Percentiles rank a stretch among this genome's conserved stretches.
Conservation (phyloP, 2,113 vertebrate species). For the Dolichallabes microphthalmus region DNA sequence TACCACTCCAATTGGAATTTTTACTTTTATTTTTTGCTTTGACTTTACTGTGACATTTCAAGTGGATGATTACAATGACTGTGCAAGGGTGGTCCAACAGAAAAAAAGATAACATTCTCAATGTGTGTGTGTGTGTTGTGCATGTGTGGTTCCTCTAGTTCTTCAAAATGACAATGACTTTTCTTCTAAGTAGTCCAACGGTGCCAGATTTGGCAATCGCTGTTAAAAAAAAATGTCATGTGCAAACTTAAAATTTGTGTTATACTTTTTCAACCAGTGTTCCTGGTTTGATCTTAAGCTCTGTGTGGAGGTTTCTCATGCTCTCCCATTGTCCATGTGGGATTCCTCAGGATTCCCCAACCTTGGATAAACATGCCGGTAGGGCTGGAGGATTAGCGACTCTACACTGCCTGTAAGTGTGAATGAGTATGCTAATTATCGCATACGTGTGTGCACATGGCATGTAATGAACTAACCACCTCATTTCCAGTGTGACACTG, state of each 20-base stretch:
- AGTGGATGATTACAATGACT: constrained; percentile 14
- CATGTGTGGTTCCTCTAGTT: constrained; percentile 39
- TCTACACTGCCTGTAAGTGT: background rate
- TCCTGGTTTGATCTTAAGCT: background rate
- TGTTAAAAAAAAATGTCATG: background rate
- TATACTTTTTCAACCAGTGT: background rate
- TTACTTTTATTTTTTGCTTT: background rate
- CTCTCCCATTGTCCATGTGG: background rate
- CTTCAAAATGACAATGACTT: constrained; percentile 5
- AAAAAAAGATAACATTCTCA: background rate
- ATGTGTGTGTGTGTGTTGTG: constrained; percentile 39
- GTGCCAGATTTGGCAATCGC: background rate
- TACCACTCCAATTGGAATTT: constrained; percentile 25
- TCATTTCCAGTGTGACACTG: background rate
- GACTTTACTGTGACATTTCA: background rate
- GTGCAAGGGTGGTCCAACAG: constrained; percentile 23
- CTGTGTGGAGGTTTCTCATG: background rate
- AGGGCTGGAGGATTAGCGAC: background rate
- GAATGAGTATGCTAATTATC: background rate
- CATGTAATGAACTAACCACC: background rate
- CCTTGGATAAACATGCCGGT: background rate
- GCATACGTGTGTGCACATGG: background rate
- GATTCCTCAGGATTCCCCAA: background rate
- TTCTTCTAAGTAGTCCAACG: background rate
- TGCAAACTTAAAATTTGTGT: background rate